Conservation (phyloP, 2,113 vertebrate species). For the Ceuthmochares aereus region DNA sequence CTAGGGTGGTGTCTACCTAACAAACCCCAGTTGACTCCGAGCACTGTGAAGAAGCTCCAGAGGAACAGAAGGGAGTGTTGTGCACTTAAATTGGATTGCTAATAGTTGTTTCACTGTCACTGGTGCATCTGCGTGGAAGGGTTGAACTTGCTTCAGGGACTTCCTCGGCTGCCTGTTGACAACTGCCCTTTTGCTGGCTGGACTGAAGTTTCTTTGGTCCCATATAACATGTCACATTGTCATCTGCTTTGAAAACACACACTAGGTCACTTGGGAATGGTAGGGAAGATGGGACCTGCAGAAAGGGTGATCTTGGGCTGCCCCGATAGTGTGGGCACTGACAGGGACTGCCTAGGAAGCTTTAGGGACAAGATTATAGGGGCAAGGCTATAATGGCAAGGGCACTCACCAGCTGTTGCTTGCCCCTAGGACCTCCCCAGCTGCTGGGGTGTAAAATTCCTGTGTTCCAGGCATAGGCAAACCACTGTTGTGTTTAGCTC, state of each 20-base stretch:
- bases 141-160: not conserved
- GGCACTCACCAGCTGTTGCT: not conserved
- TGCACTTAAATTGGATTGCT: not conserved
- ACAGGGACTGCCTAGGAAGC: not conserved
- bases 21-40: not conserved
- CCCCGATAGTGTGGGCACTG: not conserved
- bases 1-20: not conserved
- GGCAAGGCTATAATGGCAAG: not conserved
- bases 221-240: rapidly evolving
- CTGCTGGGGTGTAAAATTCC: not conserved
- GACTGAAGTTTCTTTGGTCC: not conserved
- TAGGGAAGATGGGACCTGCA: not conserved
- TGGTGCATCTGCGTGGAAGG: not conserved
- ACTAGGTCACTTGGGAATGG: rapidly evolving
- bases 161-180: not conserved
- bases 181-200: not conserved
- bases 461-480: not conserved
- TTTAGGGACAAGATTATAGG: not conserved
- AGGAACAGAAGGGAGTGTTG: not conserved
- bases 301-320: not conserved
- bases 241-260: not conserved
- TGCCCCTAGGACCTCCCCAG: not conserved
- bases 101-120: not conserved
- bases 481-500: not conserved
- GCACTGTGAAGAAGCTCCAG: not conserved